Base-by-base conservation (phyloP, 2,888 invertebrate species). In the Deroplatys truncata region DNA sequence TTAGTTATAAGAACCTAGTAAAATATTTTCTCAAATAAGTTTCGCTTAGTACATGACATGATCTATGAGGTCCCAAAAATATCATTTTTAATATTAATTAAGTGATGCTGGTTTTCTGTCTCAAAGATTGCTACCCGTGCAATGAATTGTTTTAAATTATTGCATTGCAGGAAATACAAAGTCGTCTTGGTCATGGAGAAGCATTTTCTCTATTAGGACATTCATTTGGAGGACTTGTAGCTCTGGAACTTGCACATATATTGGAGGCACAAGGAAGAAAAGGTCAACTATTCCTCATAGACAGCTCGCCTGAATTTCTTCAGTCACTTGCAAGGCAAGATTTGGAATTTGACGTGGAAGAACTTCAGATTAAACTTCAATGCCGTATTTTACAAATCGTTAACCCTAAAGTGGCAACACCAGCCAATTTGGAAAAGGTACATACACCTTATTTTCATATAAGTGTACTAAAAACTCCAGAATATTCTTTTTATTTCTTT, bases 181-280 rank as follows among this genome's bases (percentile, higher is more conserved):
- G 49, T 9, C 28, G 82, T 15, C 89, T 90, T 16, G 13, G 29
- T 28, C 82, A 89, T 93, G 90, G 91, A 4, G 94, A 94, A 13
- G 94, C 94, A n/a, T 98, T 97, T 94, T 95, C 95, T 90, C 92
- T 99, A 1, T 95, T 97, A 25, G 99, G 97, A 2, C 98, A 99
- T 94, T 99, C 99, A 25, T 98, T 96, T 92, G 99, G 99, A 85
- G 94, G 96, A 0, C 93, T 97, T 31, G 94, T 98, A 28, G 96
- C 97, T 0, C 93, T 98, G 89, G 97, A 98, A 92, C 94, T 98
- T 90, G 97, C 96, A 8, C 94, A 95, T 15, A 94, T 95, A 92
- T 94, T 98, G 82, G 98, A 98, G 93, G 93, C 93, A 13, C 94
- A 95, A 92, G 97, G 97, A 91, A 94, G 94, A 88, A 93, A 92